Conservation (phyloP, 1,140 invertebrate genomes). For the Drosophila hydei region DNA sequence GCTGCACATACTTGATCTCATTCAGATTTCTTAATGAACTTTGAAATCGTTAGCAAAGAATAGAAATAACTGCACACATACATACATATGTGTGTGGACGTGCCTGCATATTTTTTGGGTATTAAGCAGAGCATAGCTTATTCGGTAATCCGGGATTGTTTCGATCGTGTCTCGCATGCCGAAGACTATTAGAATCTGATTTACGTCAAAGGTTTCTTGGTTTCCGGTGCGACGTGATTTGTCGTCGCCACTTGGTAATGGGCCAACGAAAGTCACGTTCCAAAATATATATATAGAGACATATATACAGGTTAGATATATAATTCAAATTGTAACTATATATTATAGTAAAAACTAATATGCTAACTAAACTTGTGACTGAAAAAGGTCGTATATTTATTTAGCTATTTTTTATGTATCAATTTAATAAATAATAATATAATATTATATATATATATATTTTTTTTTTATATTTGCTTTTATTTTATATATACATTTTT, state of each 20-base stretch:
- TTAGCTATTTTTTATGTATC: no score
- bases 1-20: conserved; percentile 21
- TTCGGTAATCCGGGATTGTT: conserved; percentile 6
- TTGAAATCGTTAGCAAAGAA: not conserved
- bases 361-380: no score
- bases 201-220: conserved; percentile 35
- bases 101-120: conserved; percentile 1
- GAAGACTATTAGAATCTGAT: conserved; percentile 15
- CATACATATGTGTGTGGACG: not conserved
- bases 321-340: not conserved
- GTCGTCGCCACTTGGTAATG: not conserved
- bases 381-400: no score
- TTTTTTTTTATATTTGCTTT: no score
- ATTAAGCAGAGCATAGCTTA: conserved; percentile 20
- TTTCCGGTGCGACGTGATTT: conserved; percentile 26
- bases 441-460: no score
- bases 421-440: no score
- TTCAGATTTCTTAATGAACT: conserved; percentile 11
- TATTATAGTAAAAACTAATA: not conserved
- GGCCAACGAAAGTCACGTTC: conserved; percentile 30
- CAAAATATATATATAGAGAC: not conserved
- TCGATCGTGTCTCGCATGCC: conserved; percentile 16
- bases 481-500: no score
- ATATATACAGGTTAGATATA: not conserved
- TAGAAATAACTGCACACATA: not conserved